Evolutionary conservation across 2,113 vertebrate species (phyloP).

Genomic region (Myrmecophaga tridactyla): DNA sequence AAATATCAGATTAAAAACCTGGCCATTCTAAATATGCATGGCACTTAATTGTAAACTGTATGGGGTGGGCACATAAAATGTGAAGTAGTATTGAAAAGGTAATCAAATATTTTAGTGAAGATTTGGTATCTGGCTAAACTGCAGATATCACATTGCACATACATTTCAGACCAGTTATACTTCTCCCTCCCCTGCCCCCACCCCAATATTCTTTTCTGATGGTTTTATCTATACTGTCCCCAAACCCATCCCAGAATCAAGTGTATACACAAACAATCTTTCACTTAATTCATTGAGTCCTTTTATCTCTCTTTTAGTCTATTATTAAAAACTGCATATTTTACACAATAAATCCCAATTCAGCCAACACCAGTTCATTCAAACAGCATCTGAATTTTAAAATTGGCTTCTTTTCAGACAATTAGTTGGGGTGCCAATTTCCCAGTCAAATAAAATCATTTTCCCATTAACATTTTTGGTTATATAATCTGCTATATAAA

Average conservation of each 20-base stretch:
- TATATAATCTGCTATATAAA: conserved; percentile 77
- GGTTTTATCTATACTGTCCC: not conserved
- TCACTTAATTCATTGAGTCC: conserved; percentile 53
- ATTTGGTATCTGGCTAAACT: not conserved
- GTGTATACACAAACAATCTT: conserved; percentile 40
- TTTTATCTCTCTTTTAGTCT: conserved; percentile 57
- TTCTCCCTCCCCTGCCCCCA: not conserved
- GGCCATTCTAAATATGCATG: not conserved
- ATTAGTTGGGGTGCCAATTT: conserved; percentile 79
- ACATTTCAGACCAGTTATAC: not conserved
- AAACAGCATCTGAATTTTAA: conserved; percentile 79
- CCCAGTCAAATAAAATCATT: conserved; percentile 79
- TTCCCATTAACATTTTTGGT: conserved; percentile 80
- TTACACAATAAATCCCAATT: conserved; percentile 79
- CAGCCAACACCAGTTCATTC: conserved; percentile 77
- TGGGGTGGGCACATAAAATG: not conserved
- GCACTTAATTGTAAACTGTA: not conserved
- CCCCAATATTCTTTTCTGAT: not conserved
- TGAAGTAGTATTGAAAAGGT: not conserved
- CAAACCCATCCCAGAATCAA: conserved; percentile 28
- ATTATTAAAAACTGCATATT: conserved; percentile 74
- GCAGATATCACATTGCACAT: not conserved
- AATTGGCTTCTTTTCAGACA: conserved; percentile 78
- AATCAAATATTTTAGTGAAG: conserved; percentile 22
- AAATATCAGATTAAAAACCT: not conserved